A percentile compares a stretch with the other conserved stretches of the same genome.
Evolutionary conservation across 1,140 invertebrate species (phyloP).

Genomic region (Chlorops oryzae): DNA sequence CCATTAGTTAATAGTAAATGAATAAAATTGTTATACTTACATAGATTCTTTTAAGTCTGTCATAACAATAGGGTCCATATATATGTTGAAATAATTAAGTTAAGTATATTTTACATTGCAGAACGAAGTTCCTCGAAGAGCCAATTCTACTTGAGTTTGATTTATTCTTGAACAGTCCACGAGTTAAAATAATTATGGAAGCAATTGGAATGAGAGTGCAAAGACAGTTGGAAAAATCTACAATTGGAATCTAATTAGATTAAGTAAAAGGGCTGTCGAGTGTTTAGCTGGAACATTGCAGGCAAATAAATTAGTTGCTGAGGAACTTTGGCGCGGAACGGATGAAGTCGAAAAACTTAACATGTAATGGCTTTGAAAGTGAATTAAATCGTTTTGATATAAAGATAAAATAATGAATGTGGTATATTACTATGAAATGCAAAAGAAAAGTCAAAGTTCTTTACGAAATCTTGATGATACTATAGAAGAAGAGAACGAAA

Average conservation of each 20-base stretch:
- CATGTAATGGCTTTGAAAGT: not conserved
- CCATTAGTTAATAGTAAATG: no score
- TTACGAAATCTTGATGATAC: not conserved
- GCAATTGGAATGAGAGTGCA: no score
- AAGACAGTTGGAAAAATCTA: no score
- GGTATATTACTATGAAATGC: constrained; percentile 9
- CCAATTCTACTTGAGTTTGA: no score
- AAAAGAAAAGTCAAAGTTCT: not conserved
- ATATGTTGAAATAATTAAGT: no score
- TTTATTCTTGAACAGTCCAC: no score
- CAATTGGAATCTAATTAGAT: constrained; percentile 15
- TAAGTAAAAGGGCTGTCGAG: not conserved
- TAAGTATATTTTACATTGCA: no score
- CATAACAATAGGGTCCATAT: no score
- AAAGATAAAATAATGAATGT: not conserved
- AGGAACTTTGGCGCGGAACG: not conserved
- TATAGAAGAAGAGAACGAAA: not conserved
- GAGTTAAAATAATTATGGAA: no score
- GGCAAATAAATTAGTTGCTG: not conserved
- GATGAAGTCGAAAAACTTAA: not conserved
- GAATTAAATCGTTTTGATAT: not conserved
- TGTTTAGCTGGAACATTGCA: not conserved
- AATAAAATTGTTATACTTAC: no score
- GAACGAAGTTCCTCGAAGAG: no score
- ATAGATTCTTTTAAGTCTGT: no score